phyloP scores from a whole-genome alignment of 1,140 invertebrate genomes.

The Zophobas atratus region DNA sequence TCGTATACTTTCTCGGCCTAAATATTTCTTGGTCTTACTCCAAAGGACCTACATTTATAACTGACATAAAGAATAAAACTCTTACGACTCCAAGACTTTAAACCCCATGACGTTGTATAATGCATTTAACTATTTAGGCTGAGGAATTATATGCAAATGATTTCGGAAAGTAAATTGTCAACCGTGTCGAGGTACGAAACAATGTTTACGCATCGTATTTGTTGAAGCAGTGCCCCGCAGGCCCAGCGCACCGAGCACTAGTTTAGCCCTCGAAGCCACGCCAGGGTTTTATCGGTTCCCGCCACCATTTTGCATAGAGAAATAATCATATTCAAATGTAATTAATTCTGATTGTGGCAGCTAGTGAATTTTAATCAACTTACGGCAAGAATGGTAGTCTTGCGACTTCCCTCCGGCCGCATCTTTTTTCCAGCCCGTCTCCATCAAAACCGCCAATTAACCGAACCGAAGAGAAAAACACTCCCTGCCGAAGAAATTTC shows the following conservation, averaged over 20 bases:
- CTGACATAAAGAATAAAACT: neutral
- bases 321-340: conserved; percentile 60
- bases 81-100: no score
- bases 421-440: conserved; percentile 16
- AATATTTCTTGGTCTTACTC: no score
- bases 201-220: conserved; percentile 37
- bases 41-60: neutral
- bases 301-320: conserved; percentile 50
- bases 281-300: conserved; percentile 28
- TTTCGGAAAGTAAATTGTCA: conserved; percentile 28
- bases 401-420: neutral
- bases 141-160: conserved; percentile 23
- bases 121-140: neutral
- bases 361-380: conserved; percentile 57
- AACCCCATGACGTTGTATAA: neutral
- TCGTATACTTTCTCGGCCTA: no score
- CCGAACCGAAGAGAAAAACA: conserved; percentile 33
- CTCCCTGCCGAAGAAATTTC: conserved; percentile 31
- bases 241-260: neutral
- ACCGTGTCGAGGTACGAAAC: neutral
- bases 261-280: conserved; percentile 25
- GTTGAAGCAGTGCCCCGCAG: conserved; percentile 10
- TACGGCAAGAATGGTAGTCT: conserved; percentile 19
- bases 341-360: conserved; percentile 57
- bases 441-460: conserved; percentile 24